phyloP scores from a whole-genome alignment of 2,888 invertebrate species.

The Scaeva pyrastri region DNA sequence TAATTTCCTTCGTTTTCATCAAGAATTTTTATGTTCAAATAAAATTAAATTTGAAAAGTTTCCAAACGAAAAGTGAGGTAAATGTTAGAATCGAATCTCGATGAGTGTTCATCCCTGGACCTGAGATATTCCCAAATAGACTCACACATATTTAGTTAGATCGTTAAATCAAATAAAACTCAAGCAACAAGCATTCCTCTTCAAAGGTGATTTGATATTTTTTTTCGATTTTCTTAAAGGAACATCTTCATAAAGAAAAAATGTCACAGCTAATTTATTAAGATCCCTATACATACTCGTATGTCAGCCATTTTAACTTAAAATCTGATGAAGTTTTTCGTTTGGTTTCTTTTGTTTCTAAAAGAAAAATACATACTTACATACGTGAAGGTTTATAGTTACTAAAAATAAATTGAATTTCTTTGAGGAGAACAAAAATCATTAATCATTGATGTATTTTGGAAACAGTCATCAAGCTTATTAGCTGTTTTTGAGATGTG shows the following conservation, averaged over 20 bases:
- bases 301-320: slow-evolving; percentile 11
- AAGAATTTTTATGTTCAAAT: slow-evolving; percentile 12
- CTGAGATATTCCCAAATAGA: slow-evolving; percentile 14
- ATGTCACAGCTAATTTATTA: slow-evolving; percentile 56
- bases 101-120: background rate
- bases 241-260: slow-evolving; percentile 38
- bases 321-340: background rate
- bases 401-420: slow-evolving; percentile 54
- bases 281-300: slow-evolving; percentile 15
- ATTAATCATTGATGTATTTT: slow-evolving; percentile 61
- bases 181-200: background rate
- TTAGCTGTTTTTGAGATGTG: slow-evolving; percentile 48
- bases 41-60: slow-evolving; percentile 23
- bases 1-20: slow-evolving; percentile 13
- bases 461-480: slow-evolving; percentile 62
- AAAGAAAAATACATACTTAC: background rate
- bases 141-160: background rate
- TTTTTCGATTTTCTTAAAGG: background rate
- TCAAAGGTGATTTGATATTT: slow-evolving; percentile 30
- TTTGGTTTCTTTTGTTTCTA: background rate
- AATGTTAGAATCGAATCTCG: background rate
- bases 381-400: background rate
- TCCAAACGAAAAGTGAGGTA: background rate
- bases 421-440: slow-evolving; percentile 21
- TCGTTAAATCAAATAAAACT: slow-evolving; percentile 15